Evolutionary conservation across 2,113 vertebrate genomes (phyloP).

Genomic region (Clarias macrocephalus): DNA sequence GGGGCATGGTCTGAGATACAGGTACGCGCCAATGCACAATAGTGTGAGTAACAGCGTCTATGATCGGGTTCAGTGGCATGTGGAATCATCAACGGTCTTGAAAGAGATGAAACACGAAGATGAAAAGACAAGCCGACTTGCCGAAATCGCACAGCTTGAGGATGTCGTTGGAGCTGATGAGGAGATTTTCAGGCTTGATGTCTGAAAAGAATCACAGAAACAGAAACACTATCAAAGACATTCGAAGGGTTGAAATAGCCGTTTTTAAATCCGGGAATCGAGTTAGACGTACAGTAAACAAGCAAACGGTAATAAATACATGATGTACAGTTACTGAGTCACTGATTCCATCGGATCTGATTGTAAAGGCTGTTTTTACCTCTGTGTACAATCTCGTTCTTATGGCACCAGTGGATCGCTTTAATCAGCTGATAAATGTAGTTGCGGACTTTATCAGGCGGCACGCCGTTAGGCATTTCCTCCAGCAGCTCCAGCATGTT

Average conservation of each 20-base stretch:
- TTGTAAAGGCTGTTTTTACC: slow-evolving; percentile 70
- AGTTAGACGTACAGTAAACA: not conserved
- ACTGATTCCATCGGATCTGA: not conserved
- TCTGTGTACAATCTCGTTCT: slow-evolving; percentile 98
- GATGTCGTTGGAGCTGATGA: slow-evolving; percentile 95
- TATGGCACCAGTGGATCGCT: slow-evolving; percentile 99
- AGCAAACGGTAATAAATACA: not conserved
- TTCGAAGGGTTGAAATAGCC: too few relatives aligned
- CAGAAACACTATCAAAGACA: not conserved
- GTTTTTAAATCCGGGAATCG: not conserved
- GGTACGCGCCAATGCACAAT: slow-evolving; percentile 43
- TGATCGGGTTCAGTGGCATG: slow-evolving; percentile 25
- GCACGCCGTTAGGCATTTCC: slow-evolving; percentile 95
- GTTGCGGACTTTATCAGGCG: slow-evolving; percentile 95
- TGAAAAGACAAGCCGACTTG: slow-evolving; percentile 74
- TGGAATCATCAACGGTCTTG: not conserved
- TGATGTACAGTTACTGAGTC: not conserved
- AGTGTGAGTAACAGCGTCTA: slow-evolving; percentile 28
- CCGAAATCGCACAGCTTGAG: slow-evolving; percentile 98
- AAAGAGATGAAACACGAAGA: not conserved
- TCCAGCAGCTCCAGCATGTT: slow-evolving; percentile 99
- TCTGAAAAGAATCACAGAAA: slow-evolving; percentile 69
- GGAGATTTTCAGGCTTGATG: slow-evolving; percentile 98
- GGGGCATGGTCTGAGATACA: slow-evolving; percentile 9
- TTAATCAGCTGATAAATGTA: slow-evolving; percentile 99